Evolutionary conservation across 2,797 vertebrate genomes (phyloP).

Genomic region (Silurus aristotelis): DNA sequence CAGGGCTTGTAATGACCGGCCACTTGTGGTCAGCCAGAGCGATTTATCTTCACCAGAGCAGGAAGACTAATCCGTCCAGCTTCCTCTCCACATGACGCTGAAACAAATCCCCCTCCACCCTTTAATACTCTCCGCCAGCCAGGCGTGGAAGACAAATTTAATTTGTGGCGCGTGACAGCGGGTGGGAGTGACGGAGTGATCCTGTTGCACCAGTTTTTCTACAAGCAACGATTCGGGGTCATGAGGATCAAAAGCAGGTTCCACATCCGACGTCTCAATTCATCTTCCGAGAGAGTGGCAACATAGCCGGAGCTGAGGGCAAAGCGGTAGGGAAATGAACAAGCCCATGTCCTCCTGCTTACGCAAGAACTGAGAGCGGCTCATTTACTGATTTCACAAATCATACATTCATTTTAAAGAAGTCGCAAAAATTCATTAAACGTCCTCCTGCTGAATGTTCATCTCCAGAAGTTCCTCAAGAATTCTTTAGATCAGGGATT

Average conservation of each 20-base stretch:
- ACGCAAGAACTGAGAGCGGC: background rate
- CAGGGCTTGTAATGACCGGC: conserved; percentile 30
- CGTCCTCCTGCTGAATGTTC: no score
- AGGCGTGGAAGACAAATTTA: conserved; percentile 78
- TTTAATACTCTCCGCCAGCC: conserved; percentile 76
- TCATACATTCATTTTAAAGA: background rate
- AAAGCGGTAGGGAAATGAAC: background rate
- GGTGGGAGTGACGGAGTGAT: conserved; percentile 60
- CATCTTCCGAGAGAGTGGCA: background rate
- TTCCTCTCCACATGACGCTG: conserved; percentile 50
- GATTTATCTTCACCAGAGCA: conserved; percentile 42
- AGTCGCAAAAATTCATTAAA: background rate
- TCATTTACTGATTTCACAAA: background rate
- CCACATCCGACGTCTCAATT: conserved; percentile 33
- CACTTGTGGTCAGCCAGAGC: conserved; percentile 31
- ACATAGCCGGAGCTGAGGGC: background rate
- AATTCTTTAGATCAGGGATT: background rate
- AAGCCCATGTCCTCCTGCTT: background rate
- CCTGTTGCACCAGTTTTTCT: conserved; percentile 12
- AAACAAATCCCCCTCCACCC: conserved; percentile 69
- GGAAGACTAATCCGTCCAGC: conserved; percentile 36
- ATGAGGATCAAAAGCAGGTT: conserved; percentile 25
- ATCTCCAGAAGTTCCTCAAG: background rate
- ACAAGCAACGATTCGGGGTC: conserved; percentile 15
- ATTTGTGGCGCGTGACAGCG: conserved; percentile 79